A percentile compares a stretch with the other conserved stretches of the same genome.
Conservation (phyloP, 2,113 vertebrate species). For the Pangasianodon hypophthalmus region DNA sequence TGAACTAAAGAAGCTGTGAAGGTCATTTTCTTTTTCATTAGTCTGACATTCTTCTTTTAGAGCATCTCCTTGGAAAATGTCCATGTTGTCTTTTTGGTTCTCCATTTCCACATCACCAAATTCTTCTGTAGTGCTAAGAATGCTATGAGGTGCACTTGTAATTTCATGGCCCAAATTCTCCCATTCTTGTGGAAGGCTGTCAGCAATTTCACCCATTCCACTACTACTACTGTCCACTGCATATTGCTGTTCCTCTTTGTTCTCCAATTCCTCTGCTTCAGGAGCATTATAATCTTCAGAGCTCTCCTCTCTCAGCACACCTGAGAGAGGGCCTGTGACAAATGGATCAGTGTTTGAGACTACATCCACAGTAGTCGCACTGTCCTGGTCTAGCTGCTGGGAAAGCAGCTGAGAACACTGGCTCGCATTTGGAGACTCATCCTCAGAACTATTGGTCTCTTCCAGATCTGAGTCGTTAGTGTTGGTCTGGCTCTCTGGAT, state of each 20-base stretch:
- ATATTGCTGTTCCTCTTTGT: slow-evolving; percentile 29
- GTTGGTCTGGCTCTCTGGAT: slow-evolving; percentile 35
- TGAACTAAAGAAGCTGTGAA: slow-evolving; percentile 52
- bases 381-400: slow-evolving; percentile 37
- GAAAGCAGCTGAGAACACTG: slow-evolving; percentile 48
- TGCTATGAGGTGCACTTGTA: slow-evolving; percentile 3
- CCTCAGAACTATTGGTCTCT: slow-evolving; percentile 54
- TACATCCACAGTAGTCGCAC: neutral
- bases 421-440: slow-evolving; percentile 60
- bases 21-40: slow-evolving; percentile 52
- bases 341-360: neutral
- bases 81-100: slow-evolving; percentile 13
- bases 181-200: neutral
- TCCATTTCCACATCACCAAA: slow-evolving; percentile 17
- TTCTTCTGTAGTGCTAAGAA: slow-evolving; percentile 16
- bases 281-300: slow-evolving; percentile 10
- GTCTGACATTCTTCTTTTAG: slow-evolving; percentile 46
- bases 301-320: slow-evolving; percentile 18
- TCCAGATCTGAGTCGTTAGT: slow-evolving; percentile 48
- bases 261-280: slow-evolving; percentile 52
- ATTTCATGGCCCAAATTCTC: slow-evolving; percentile 31
- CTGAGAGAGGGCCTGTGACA: slow-evolving; percentile 35
- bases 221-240: slow-evolving; percentile 3
- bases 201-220: neutral
- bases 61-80: slow-evolving; percentile 54